A percentile compares a stretch with the other conserved stretches of the same genome.
These are phyloP conservation scores for Tauraco hartlaubi DNA, from an alignment of 2,797 vertebrate genomes.

Conservation along the genomic window DNA sequence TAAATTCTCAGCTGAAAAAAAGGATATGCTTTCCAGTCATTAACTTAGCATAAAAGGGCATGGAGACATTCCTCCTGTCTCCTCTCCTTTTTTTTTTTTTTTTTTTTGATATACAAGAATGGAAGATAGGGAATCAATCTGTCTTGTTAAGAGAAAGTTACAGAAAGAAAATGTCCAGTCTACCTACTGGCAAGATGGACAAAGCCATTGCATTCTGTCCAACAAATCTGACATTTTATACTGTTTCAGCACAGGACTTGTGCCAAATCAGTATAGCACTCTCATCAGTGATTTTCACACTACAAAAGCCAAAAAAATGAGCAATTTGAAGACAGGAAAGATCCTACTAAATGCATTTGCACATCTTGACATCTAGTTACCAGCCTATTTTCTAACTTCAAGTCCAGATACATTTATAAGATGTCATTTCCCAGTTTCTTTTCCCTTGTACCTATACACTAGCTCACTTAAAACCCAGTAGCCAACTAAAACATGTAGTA, in stretches of 20 bases:
- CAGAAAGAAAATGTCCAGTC: not conserved
- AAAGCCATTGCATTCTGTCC: fast-evolving
- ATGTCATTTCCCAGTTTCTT: not conserved
- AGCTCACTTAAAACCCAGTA: not conserved
- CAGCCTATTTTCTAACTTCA: not conserved
- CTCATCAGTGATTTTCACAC: not conserved
- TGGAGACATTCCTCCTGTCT: not conserved
- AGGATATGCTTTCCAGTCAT: not conserved
- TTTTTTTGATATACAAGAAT: not conserved
- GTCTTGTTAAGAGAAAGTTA: not conserved
- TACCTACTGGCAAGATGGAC: not conserved
- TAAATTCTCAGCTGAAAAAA: slow-evolving; percentile 1
- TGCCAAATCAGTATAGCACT: not conserved
- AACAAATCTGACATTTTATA: not conserved
- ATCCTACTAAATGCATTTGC: not conserved
- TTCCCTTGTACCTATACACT: not conserved
- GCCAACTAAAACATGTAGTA: not conserved
- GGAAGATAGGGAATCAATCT: not conserved
- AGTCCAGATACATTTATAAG: not conserved
- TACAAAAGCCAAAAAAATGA: not conserved
- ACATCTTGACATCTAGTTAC: not conserved
- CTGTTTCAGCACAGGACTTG: not conserved
- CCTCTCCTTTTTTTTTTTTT: not conserved
- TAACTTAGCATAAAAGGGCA: not conserved
- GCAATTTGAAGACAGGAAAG: not conserved